Evolutionary conservation across 2,113 vertebrate species (phyloP), one percentile per base, ranked within the genome.

Genomic region (Ornithorhynchus anatinus): DNA sequence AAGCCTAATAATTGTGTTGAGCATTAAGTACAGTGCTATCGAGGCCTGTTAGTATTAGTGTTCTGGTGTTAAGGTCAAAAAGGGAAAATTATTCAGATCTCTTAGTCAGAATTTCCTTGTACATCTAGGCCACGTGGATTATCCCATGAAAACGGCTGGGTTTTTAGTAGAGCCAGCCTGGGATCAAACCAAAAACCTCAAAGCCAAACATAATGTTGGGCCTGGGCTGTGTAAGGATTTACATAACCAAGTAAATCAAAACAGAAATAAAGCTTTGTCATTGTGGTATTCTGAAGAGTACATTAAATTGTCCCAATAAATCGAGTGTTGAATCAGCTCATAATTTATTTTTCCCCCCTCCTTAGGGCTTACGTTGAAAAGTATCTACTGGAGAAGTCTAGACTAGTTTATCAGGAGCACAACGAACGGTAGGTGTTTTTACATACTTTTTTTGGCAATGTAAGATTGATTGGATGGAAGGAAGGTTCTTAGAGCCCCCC

Each of bases 321-420:
- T 25, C 17, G 38, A 57, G 15, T 32, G 7, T 22, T 29, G 29
- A 45, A 13, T 62, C 52, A 69, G 10, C 75, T 39, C 64, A 15
- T 76, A 45, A 85, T 69, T 74, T 45, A 75, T 69, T 71, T 66
- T 84, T 82, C 42, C 88, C 38, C 67, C 35, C 91, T 94, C 7
- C 88, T n/a, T n/a, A 99, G 98, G 59, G 98, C 98, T 5, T 99
- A 98, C 48, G 97, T 99, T 84, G 98, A 99, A 83, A 99, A 99
- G 75, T 99, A 99, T 81, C 95, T 99, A 19, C 87, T 99, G 82
- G 98, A 99, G 91, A 99, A 99, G 84, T 99, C 97, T 0, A 94
- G 97, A 65, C 95, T 99, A 29, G 98, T 99, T 77, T 98, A 98
- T 89, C 97, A 99, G 90, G 98, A 99, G 82, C 97, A 99, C 92